Evolutionary conservation across 2,888 invertebrate species (phyloP), one percentile per base, ranked within the genome.

Genomic region (Cephus spinipes): DNA sequence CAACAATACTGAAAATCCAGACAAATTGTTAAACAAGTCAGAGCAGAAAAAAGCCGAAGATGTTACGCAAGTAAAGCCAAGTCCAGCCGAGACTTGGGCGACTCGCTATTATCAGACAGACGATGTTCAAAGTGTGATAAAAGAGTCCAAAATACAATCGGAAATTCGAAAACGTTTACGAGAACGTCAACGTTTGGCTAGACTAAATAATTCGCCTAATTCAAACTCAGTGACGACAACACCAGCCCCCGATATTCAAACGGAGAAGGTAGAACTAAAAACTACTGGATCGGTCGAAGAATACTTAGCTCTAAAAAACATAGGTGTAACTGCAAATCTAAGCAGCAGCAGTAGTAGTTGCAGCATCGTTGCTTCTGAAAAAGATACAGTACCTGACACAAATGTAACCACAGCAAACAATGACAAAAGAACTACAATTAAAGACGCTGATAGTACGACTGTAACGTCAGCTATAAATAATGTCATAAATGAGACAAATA

Each of bases 111-210:
- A 90, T 81, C 89, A 90, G 77, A 91, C 91, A 23, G 91, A 91
- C 68, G 91, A 90, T 79, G 91, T 91, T 2, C 90, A 91, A 75
- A 91, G 81, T 76, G 91, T 91, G 30, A 91, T 91, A 76, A 91
- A 90, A 80, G 91, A 91, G 76, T 91, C 91, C 1, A 91, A 91
- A 77, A 91, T 91, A 69, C 91, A 91, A 68, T 91, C 91, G 1
- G 91, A 91, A 82, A 91, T 91, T 77, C 87, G 91, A 3, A 91
- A 91, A 83, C 88, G 91, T 30, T 83, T 91, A 75, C 82, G 91
- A 34, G 91, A 91, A 83, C 86, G 91, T 33, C 91, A 91, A 73
- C 86, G 91, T 75, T 81, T 89, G 71, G 87, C 86, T 4, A 91
- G 90, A 79, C 80, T 90, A 32, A 89, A 82, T 77, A 89, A 85